These are phyloP conservation scores for Aphidoletes aphidimyza DNA, from an alignment of 2,888 invertebrate genomes.

Conservation along the genomic window DNA sequence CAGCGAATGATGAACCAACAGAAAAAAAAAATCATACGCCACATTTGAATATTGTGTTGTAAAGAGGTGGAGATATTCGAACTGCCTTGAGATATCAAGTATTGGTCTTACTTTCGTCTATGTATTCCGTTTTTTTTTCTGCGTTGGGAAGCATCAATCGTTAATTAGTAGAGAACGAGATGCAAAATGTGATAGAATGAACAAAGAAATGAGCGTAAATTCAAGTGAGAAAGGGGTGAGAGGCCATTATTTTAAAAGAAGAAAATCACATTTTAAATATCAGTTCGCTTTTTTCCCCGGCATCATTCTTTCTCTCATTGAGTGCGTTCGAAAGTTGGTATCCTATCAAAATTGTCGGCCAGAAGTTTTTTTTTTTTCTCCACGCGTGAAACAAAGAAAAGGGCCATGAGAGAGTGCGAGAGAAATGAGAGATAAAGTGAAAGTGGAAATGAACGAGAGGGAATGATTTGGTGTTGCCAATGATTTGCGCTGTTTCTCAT, in stretches of 20 bases:
- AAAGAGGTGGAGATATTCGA: background rate
- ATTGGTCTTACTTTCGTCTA: background rate
- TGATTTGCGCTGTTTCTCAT: background rate
- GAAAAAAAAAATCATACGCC: background rate
- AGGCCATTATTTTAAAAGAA: conserved; percentile 47
- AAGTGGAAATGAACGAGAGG: conserved; percentile 2
- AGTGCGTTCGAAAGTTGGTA: conserved; percentile 6
- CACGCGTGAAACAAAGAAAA: background rate
- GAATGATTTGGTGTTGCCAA: conserved; percentile 13
- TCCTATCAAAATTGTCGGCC: conserved; percentile 43
- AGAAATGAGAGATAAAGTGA: too few species aligned
- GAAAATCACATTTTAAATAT: conserved; percentile 53
- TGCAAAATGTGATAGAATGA: conserved; percentile 11
- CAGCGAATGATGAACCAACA: too few species aligned
- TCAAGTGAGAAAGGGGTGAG: conserved; percentile 8
- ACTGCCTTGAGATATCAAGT: background rate
- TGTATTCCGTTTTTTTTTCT: background rate
- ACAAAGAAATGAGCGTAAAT: conserved; percentile 14
- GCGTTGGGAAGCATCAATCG: conserved; percentile 38
- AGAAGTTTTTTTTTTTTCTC: conserved; percentile 2
- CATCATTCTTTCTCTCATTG: background rate
- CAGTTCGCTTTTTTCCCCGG: background rate
- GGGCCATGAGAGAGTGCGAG: too few species aligned
- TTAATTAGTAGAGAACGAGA: conserved; percentile 9
- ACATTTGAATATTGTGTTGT: background rate